Base-by-base conservation (phyloP, 2,888 invertebrate species). In the Gymnocheta viridis region DNA sequence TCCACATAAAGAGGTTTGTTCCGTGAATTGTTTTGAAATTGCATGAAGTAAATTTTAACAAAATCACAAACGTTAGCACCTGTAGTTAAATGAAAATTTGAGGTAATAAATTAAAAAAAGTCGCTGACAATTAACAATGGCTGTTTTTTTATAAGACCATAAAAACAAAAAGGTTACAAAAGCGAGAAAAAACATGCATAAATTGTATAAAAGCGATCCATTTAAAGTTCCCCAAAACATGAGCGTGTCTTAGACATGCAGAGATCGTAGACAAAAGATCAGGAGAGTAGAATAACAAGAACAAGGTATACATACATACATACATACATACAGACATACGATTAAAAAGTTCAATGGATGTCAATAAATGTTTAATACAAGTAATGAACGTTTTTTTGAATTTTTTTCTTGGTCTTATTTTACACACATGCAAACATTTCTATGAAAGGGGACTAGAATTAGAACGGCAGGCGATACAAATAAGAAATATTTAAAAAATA, bases 31-130 rank as follows among this genome's bases (percentile, higher is more conserved):
- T 58, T 47, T 32, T 19, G 0, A 44, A 7, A 19, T 29, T 19
- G 19, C 19, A 32, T 19, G 27, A 29, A 47, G 6, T 4, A 24
- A 0, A 24, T 22, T 51, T 24, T 51, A 51, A 51, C 19, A 27
- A 19, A 74, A 38, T n/a, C 27, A 9, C 14, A 49, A 35, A 56
- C 32, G 41, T 27, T 70, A 62, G 54, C 78, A 82, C 73, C 78
- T 73, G 82, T 24, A 54, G 44, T 64, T 56, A 32, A 64, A 64
- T 14, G 17, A 47, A 62, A 7, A 44, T 44, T 41, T 49, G 29
- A 56, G n/a, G 54, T 56, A 70, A 82, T 72, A 82, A 77, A 72
- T 82, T 49, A 14, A 2, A 58, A 70, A 76, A 41, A 58, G 32
- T 12, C 32, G 7, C 24, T 76, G 17, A 32, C 49, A 51, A 22